phyloP scores from a whole-genome alignment of 2,888 invertebrate species.

The Metopia argyrocephala region DNA sequence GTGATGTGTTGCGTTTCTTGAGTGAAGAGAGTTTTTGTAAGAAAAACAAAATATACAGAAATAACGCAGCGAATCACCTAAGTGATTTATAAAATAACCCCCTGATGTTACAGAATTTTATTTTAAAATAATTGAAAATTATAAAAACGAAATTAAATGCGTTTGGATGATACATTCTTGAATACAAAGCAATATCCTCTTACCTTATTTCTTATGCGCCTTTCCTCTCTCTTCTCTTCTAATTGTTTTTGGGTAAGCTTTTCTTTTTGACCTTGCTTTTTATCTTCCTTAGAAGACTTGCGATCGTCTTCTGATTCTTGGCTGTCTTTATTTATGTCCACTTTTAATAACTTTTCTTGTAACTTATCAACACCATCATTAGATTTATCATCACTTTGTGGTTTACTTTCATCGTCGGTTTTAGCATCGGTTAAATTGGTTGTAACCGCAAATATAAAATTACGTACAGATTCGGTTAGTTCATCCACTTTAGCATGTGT shows the following conservation, averaged over 20 bases:
- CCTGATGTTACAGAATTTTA: too few species aligned
- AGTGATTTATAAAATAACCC: too few species aligned
- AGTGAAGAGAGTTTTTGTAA: too few species aligned
- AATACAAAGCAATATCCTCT: too few species aligned
- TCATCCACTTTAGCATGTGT: conserved; percentile 54
- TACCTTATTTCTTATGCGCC: conserved; percentile 77
- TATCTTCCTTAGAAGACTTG: background rate
- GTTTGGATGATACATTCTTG: too few species aligned
- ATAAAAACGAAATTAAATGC: too few species aligned
- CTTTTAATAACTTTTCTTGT: conserved; percentile 28
- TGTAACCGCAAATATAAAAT: conserved; percentile 69
- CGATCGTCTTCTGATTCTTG: conserved; percentile 2
- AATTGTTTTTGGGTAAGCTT: conserved; percentile 63
- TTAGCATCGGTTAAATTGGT: conserved; percentile 51
- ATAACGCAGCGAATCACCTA: too few species aligned
- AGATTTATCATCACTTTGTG: conserved; percentile 14
- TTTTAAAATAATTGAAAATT: too few species aligned
- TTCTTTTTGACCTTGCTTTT: conserved; percentile 65
- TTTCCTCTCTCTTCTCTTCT: conserved; percentile 69
- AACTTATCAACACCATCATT: conserved; percentile 36
- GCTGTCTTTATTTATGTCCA: conserved; percentile 31
- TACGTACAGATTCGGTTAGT: conserved; percentile 68
- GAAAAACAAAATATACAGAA: too few species aligned
- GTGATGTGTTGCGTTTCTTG: too few species aligned
- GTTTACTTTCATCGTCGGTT: conserved; percentile 7